These are phyloP conservation scores for Solenopsis invicta DNA, from an alignment of 1,140 invertebrate species.

Conservation along the genomic window DNA sequence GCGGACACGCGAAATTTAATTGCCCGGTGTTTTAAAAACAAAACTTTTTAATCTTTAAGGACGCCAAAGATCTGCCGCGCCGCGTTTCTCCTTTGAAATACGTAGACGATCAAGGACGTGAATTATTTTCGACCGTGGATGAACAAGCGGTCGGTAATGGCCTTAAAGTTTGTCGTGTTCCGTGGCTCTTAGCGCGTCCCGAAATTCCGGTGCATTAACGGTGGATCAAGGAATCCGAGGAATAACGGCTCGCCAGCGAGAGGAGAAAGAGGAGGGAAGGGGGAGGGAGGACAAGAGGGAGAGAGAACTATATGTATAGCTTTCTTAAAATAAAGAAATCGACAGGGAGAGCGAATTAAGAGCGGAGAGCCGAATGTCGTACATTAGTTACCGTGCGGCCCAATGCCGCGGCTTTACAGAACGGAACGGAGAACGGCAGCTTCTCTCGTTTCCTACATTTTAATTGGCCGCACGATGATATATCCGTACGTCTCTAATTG, in stretches of 20 bases:
- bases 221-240: constrained; percentile 61
- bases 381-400: constrained; percentile 62
- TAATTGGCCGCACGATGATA: constrained; percentile 83
- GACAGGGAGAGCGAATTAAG: constrained; percentile 61
- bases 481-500: constrained; percentile 83
- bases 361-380: constrained; percentile 71
- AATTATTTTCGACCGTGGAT: constrained; percentile 46
- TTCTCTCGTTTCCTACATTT: constrained; percentile 85
- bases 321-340: constrained; percentile 62
- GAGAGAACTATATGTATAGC: constrained; percentile 31
- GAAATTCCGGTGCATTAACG: constrained; percentile 64
- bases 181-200: constrained; percentile 39
- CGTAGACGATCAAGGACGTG: constrained; percentile 16
- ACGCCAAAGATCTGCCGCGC: background rate
- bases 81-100: background rate
- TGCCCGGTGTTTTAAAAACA: background rate
- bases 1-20: background rate
- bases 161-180: constrained; percentile 57
- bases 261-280: background rate
- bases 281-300: background rate
- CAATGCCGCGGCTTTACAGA: constrained; percentile 80
- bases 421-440: constrained; percentile 82
- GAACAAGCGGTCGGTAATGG: constrained; percentile 25
- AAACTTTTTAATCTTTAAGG: background rate
- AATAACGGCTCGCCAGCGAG: constrained; percentile 48